Evolutionary conservation across 2,888 invertebrate genomes (phyloP).

Genomic region (Stenotaenia linearis): DNA sequence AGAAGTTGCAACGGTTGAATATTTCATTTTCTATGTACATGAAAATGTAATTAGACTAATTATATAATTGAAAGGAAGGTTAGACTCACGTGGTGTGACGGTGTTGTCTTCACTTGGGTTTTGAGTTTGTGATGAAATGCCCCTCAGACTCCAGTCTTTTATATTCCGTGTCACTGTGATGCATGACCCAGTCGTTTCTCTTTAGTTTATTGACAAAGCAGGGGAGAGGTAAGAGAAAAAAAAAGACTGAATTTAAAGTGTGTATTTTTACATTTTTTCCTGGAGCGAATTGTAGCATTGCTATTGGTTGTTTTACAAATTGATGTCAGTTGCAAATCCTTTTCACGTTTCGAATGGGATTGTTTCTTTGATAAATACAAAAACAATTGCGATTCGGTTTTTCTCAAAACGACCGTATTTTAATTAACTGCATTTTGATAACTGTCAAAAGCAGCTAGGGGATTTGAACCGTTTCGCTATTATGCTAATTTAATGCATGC

Average conservation of each 20-base stretch:
- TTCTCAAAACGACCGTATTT: background rate
- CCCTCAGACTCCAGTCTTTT: background rate
- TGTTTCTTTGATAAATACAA: background rate
- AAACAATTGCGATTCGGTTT: background rate
- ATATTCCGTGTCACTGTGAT: conserved; percentile 7
- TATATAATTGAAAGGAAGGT: background rate
- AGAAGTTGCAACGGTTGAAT: background rate
- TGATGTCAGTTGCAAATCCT: conserved; percentile 22
- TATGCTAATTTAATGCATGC: conserved; percentile 4
- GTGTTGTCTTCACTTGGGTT: background rate
- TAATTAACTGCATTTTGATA: conserved; percentile 26
- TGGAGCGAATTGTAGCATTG: conserved; percentile 11
- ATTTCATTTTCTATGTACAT: background rate
- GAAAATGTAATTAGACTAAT: background rate
- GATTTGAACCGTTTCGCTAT: background rate
- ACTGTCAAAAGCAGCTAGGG: background rate
- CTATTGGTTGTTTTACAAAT: conserved; percentile 19
- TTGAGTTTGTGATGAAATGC: background rate
- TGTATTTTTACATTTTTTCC: conserved; percentile 20
- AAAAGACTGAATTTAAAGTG: conserved; percentile 13
- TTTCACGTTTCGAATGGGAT: background rate
- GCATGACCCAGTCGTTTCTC: conserved; percentile 22
- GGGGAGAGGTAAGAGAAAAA: background rate
- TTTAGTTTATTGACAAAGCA: conserved; percentile 20
- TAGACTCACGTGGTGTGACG: background rate